Conservation (phyloP, 35 echinoderm and acorn worm genomes). For the Nesometra sesokonis region DNA sequence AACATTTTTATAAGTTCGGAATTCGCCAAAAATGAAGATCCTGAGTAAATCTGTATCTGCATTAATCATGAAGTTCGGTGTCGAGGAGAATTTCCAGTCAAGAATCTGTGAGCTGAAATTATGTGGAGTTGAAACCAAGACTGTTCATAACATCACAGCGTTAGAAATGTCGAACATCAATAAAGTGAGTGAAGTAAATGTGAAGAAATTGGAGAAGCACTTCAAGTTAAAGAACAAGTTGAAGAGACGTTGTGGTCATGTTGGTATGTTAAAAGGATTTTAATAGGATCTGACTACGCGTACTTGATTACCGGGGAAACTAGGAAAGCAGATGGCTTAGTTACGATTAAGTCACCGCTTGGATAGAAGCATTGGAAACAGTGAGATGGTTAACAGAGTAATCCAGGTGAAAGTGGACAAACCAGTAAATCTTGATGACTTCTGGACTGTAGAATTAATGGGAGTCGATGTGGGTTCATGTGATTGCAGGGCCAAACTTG, state of each 20-base stretch:
- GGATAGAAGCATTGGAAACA: not conserved
- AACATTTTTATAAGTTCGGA: slow-evolving; percentile 5
- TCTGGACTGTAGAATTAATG: too few species aligned
- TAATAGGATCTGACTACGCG: slow-evolving; percentile 2
- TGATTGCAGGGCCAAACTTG: too few species aligned
- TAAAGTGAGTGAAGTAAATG: not conserved
- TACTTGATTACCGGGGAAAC: slow-evolving; percentile 5
- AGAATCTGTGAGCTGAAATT: not conserved
- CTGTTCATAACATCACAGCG: slow-evolving; percentile 7
- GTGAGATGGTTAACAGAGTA: too few species aligned
- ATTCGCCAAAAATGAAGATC: slow-evolving; percentile 1
- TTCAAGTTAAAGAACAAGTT: not conserved
- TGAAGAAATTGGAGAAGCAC: not conserved
- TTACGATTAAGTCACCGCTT: not conserved
- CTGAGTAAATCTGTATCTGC: not conserved
- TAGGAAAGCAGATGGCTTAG: not conserved
- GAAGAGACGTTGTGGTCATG: not conserved
- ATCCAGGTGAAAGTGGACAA: too few species aligned
- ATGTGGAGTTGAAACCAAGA: not conserved
- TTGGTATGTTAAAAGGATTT: too few species aligned
- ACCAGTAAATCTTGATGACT: too few species aligned
- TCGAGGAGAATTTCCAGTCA: slow-evolving; percentile 8
- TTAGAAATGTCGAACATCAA: slow-evolving; percentile 6
- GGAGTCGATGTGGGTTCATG: too few species aligned
- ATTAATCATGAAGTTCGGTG: slow-evolving; percentile 1